Conservation (phyloP, 1,140 invertebrate species). For the Leptinotarsa lineolata region DNA sequence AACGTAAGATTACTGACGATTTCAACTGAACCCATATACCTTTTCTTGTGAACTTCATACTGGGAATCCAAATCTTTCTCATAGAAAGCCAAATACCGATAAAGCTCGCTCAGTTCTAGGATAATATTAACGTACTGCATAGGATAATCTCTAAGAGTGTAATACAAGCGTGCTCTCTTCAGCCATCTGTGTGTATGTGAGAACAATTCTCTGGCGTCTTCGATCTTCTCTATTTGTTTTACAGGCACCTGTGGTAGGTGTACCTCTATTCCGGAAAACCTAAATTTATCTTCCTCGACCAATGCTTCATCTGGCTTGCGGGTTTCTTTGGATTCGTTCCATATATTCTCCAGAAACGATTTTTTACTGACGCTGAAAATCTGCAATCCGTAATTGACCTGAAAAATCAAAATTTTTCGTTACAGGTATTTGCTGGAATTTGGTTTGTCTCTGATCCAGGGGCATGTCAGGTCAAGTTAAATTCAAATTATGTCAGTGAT, state of each 20-base stretch:
- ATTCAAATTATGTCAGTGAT: too few relatives aligned
- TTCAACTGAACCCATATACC: slow-evolving; percentile 40
- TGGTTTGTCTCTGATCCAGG: too few relatives aligned
- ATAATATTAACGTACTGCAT: slow-evolving; percentile 71
- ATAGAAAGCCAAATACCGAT: slow-evolving; percentile 70
- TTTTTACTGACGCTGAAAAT: slow-evolving; percentile 45
- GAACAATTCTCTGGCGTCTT: slow-evolving; percentile 65
- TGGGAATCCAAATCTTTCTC: slow-evolving; percentile 69
- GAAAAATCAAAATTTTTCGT: background rate
- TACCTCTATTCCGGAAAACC: slow-evolving; percentile 36
- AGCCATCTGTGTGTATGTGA: slow-evolving; percentile 68
- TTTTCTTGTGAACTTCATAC: slow-evolving; percentile 72
- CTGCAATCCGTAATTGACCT: slow-evolving; percentile 43
- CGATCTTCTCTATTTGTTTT: slow-evolving; percentile 50
- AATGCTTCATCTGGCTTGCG: background rate
- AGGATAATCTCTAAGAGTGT: slow-evolving; percentile 69
- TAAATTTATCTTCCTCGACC: slow-evolving; percentile 8
- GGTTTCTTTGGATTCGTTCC: background rate
- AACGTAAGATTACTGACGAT: too few relatives aligned
- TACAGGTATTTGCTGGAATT: too few relatives aligned
- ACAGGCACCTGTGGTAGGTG: slow-evolving; percentile 39
- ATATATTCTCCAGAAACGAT: slow-evolving; percentile 5
- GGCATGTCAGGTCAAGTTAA: too few relatives aligned
- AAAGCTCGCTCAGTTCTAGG: slow-evolving; percentile 71
- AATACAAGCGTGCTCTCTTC: slow-evolving; percentile 67